phyloP scores from a whole-genome alignment of 2,113 vertebrate species.

The Stegostoma tigrinum region DNA sequence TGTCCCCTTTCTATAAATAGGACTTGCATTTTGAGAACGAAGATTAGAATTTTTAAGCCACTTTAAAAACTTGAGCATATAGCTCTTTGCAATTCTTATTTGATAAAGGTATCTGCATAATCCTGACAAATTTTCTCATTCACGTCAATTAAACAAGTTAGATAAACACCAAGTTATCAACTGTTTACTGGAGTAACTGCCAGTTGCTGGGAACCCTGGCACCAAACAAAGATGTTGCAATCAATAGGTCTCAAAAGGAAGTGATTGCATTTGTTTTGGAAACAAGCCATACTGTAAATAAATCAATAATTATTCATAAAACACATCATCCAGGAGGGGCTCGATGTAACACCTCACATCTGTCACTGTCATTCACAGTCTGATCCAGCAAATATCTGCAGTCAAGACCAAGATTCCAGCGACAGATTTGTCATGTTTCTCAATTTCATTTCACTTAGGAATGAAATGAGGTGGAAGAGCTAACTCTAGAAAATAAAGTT shows the following conservation, averaged over 20 bases:
- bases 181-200: not conserved
- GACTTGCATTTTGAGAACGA: not conserved
- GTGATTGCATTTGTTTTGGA: not conserved
- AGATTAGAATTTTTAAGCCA: constrained; percentile 14
- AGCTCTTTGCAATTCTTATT: not conserved
- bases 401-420: not conserved
- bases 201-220: not conserved
- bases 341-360: not conserved
- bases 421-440: not conserved
- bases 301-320: constrained; percentile 1
- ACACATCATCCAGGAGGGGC: not conserved
- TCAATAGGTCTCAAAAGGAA: not conserved
- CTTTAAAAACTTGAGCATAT: not conserved
- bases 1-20: not conserved
- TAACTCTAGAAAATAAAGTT: not conserved
- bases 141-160: not conserved
- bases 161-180: not conserved
- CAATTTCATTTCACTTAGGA: not conserved
- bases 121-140: constrained; percentile 7
- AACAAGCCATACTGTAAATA: not conserved
- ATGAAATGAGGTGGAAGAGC: not conserved
- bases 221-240: not conserved
- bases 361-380: not conserved
- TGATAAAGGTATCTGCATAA: not conserved
- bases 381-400: not conserved